Conservation (phyloP, 2,797 vertebrate genomes). For the Etheostoma perlongum region DNA sequence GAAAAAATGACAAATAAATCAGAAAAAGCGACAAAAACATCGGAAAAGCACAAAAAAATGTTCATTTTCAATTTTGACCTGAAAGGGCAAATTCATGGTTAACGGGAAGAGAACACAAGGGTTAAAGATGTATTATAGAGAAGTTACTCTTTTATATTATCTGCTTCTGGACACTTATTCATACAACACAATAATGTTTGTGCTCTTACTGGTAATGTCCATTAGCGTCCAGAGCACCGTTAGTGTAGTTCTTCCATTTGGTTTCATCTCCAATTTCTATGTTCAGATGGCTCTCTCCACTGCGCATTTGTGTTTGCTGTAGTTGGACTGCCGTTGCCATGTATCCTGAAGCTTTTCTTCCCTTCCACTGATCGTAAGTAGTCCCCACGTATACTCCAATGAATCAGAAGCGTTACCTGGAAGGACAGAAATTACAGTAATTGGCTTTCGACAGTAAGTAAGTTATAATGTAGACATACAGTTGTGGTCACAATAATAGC, state of each 20-base stretch:
- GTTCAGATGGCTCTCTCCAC: rapidly evolving
- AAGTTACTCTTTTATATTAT: background rate
- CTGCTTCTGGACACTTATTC: background rate
- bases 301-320: background rate
- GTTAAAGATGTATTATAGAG: background rate
- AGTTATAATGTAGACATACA: background rate
- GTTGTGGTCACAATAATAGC: no score
- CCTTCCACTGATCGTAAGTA: constrained; percentile 67
- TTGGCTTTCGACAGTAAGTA: background rate
- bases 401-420: background rate
- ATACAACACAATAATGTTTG: constrained; percentile 1
- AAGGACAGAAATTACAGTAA: constrained; percentile 2
- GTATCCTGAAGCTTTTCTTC: constrained; percentile 6
- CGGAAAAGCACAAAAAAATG: no score
- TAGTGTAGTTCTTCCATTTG: constrained; percentile 49
- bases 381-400: constrained; percentile 38
- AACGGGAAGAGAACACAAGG: no score
- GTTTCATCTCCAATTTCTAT: constrained; percentile 61
- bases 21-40: no score
- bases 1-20: no score
- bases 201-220: constrained; percentile 73
- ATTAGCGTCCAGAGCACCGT: constrained; percentile 62
- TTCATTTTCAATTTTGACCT: no score
- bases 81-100: no score
- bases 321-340: constrained; percentile 63